Percentiles rank a stretch among this genome's conserved stretches.
phyloP scores from a whole-genome alignment of 2,113 vertebrate genomes.

The Octodon degus region DNA sequence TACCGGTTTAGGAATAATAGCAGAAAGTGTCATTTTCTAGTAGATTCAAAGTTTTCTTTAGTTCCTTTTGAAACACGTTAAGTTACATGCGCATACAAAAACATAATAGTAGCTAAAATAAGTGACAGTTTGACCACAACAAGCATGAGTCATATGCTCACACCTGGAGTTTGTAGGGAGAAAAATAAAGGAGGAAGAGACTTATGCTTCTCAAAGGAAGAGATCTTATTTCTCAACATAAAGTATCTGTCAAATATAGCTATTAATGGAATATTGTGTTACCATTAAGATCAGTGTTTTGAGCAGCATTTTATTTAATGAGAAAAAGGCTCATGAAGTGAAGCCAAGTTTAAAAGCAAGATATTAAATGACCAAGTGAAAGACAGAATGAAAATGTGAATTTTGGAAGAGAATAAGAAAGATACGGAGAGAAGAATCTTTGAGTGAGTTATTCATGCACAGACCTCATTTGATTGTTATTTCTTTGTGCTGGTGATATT shows the following conservation, averaged over 20 bases:
- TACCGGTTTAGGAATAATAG: not conserved
- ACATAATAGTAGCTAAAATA: not conserved
- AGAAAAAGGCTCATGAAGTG: not conserved
- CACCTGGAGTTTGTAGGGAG: not conserved
- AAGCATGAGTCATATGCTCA: not conserved
- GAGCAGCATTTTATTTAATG: slow-evolving; percentile 36
- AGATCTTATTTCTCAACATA: slow-evolving; percentile 40
- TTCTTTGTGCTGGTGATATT: not conserved
- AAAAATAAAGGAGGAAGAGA: not conserved
- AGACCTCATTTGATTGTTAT: not conserved
- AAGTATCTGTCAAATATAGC: slow-evolving; percentile 12
- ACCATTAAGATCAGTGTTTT: slow-evolving; percentile 25
- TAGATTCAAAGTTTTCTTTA: not conserved
- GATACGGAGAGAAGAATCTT: not conserved
- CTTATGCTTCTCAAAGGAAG: slow-evolving; percentile 29
- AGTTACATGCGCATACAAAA: not conserved
- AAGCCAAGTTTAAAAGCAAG: slow-evolving; percentile 25
- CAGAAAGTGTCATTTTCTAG: not conserved
- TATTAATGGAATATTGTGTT: slow-evolving; percentile 36
- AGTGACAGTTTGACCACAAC: not conserved
- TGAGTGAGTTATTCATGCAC: not conserved
- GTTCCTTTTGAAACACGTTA: not conserved
- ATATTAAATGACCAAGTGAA: not conserved
- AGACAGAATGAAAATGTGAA: slow-evolving; percentile 14
- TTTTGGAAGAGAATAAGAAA: slow-evolving; percentile 2